Evolutionary conservation across 2,888 invertebrate genomes (phyloP).

Genomic region (Halictus ligatus): DNA sequence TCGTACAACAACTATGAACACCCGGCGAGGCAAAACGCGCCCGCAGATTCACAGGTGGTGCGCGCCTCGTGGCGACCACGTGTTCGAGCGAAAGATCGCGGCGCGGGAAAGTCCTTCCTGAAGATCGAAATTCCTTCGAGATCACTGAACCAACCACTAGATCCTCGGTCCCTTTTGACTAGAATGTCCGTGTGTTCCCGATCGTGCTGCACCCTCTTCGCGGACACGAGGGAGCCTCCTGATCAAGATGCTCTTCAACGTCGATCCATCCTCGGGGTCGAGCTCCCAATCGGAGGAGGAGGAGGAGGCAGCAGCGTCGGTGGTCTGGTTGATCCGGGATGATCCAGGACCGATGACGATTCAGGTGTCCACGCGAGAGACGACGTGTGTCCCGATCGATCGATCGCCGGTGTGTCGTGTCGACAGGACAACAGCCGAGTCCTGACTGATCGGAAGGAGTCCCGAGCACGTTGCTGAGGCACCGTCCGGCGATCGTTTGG

Average conservation of each 20-base stretch:
- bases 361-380: background rate
- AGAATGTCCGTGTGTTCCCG: background rate
- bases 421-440: slow-evolving; percentile 79
- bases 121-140: background rate
- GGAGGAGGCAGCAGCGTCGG: background rate
- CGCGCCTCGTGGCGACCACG: slow-evolving; percentile 64
- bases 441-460: slow-evolving; percentile 76
- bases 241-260: background rate
- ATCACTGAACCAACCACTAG: background rate
- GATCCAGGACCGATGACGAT: background rate
- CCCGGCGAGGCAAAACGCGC: background rate
- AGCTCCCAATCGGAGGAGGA: background rate
- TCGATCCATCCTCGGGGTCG: background rate
- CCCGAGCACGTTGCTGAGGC: slow-evolving; percentile 68
- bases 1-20: background rate
- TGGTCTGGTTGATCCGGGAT: background rate
- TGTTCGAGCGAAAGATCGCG: slow-evolving; percentile 49
- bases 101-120: slow-evolving; percentile 10
- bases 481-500: slow-evolving; percentile 74
- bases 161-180: background rate
- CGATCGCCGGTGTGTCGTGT: slow-evolving; percentile 48
- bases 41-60: slow-evolving; percentile 1
- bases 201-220: background rate
- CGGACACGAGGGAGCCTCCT: background rate
- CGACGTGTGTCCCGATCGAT: slow-evolving; percentile 16